A percentile compares a stretch with the other conserved stretches of the same genome.
phyloP scores from a whole-genome alignment of 2,888 invertebrate genomes.

The Caenorhabditis becei region DNA sequence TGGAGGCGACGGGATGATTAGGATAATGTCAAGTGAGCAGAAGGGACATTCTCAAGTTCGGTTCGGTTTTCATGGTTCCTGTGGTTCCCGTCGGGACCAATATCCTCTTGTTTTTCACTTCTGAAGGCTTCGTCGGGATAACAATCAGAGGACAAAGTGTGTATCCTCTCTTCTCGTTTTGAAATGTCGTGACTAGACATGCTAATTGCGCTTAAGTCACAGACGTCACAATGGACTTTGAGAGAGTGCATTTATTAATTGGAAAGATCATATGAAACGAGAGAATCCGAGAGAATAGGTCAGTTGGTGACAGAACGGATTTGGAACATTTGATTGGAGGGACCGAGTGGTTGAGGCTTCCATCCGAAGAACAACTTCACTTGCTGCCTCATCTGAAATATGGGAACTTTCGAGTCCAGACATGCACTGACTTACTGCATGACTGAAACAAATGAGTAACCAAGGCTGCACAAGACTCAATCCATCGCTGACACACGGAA shows the following conservation, averaged over 20 bases:
- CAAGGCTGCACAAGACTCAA: constrained; percentile 26
- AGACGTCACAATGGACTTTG: background rate
- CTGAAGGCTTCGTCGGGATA: too few species aligned
- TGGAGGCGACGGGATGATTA: background rate
- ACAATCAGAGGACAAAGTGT: too few species aligned
- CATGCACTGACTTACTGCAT: background rate
- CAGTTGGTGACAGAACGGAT: background rate
- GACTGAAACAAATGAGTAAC: constrained; percentile 18
- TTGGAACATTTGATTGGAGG: background rate
- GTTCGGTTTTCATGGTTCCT: background rate
- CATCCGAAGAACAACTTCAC: constrained; percentile 6
- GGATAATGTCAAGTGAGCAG: background rate
- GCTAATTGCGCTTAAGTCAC: too few species aligned
- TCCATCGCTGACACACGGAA: constrained; percentile 38
- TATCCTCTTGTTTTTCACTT: too few species aligned
- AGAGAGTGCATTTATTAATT: background rate
- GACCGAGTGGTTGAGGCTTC: background rate
- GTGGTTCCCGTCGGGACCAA: too few species aligned
- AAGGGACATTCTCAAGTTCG: background rate
- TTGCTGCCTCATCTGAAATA: constrained; percentile 20
- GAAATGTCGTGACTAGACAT: too few species aligned
- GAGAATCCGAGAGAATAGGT: background rate
- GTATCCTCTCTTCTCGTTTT: too few species aligned
- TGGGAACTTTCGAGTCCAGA: background rate
- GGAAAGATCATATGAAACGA: too few species aligned